phyloP scores from a whole-genome alignment of 2,797 vertebrate species.

The Sebastes oblongus region DNA sequence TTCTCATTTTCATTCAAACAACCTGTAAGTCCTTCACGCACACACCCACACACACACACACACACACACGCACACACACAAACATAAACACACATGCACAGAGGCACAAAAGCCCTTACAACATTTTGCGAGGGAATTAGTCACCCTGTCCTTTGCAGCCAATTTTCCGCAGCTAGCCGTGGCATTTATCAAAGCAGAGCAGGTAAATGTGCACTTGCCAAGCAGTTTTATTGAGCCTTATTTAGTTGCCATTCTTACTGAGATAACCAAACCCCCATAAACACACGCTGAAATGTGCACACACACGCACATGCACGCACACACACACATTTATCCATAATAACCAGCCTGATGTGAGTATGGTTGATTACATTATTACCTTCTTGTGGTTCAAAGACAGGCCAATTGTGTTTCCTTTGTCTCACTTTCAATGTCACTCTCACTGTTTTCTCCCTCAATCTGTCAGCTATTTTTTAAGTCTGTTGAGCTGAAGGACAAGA shows the following conservation, averaged over 20 bases:
- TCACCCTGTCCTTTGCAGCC: slow-evolving; percentile 75
- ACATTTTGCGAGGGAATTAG: slow-evolving; percentile 73
- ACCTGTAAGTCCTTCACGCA: slow-evolving; percentile 72
- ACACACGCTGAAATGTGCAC: background rate
- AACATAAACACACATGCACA: slow-evolving; percentile 20
- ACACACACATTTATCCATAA: background rate
- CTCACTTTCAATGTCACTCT: background rate
- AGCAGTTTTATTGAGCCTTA: slow-evolving; percentile 67
- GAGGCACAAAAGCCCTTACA: slow-evolving; percentile 57
- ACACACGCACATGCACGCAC: background rate
- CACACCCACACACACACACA: slow-evolving; percentile 1
- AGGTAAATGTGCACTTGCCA: slow-evolving; percentile 67
- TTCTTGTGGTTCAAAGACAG: slow-evolving; percentile 3
- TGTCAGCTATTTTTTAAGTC: background rate
- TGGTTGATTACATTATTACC: background rate
- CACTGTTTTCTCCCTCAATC: background rate
- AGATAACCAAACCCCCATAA: slow-evolving; percentile 14
- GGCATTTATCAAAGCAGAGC: slow-evolving; percentile 74
- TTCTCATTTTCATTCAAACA: slow-evolving; percentile 83
- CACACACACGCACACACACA: background rate
- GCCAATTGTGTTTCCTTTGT: background rate
- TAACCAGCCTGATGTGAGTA: slow-evolving; percentile 17
- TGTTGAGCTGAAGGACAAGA: background rate
- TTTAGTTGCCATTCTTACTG: slow-evolving; percentile 54
- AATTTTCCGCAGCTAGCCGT: slow-evolving; percentile 69